A percentile compares a stretch with the other conserved stretches of the same genome.
phyloP scores from a whole-genome alignment of 2,888 invertebrate species.

The Formica aserva region DNA sequence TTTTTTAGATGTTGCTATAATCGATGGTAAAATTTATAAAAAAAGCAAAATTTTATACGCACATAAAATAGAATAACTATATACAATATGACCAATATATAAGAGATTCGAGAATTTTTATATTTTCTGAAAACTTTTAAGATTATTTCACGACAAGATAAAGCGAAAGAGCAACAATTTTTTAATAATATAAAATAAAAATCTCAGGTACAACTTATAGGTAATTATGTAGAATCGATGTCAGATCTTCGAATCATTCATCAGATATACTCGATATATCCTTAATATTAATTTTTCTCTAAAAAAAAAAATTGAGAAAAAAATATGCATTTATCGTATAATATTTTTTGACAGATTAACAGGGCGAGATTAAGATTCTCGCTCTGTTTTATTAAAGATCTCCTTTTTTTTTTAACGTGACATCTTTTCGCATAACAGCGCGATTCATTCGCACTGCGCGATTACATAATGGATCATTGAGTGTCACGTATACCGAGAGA shows the following conservation, averaged over 20 bases:
- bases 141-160: neutral
- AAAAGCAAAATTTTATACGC: neutral
- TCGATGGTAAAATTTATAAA: neutral
- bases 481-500: slow-evolving; percentile 55
- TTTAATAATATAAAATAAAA: neutral
- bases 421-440: neutral
- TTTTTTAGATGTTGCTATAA: neutral
- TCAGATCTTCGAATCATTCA: too few species aligned
- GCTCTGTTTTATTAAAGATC: neutral
- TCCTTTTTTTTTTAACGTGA: neutral
- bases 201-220: neutral
- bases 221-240: neutral
- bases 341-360: neutral
- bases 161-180: neutral
- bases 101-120: neutral
- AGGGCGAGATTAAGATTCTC: neutral
- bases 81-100: too few species aligned
- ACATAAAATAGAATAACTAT: too few species aligned
- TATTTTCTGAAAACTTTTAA: neutral
- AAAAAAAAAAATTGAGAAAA: too few species aligned
- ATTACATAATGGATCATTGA: neutral
- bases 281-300: neutral
- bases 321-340: slow-evolving; percentile 42
- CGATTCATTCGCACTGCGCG: neutral
- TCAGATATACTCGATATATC: too few species aligned